These are phyloP conservation scores for Physella acuta DNA, from an alignment of 1,140 invertebrate genomes.

Conservation along the genomic window DNA sequence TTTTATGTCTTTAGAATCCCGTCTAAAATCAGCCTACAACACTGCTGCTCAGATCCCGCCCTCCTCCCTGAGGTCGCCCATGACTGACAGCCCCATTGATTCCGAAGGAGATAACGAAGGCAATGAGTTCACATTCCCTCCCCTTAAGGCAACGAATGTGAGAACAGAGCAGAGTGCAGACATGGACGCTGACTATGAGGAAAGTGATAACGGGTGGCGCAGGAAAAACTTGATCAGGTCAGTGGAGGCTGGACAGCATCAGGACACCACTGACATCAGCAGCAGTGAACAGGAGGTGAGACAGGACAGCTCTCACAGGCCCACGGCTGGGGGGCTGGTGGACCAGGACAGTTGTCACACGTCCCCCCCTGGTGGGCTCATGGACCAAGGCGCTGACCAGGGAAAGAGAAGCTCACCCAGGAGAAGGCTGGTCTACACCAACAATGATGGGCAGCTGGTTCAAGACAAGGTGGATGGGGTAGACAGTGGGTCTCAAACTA, in stretches of 20 bases:
- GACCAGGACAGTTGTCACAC: not conserved
- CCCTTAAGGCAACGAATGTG: slow-evolving; percentile 2
- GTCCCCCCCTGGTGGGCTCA: too few species aligned
- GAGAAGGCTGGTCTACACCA: too few species aligned
- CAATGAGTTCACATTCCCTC: slow-evolving; percentile 14
- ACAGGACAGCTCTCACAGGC: not conserved
- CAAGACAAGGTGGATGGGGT: not conserved
- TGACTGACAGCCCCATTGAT: not conserved
- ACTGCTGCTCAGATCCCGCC: not conserved
- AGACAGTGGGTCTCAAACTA: too few species aligned
- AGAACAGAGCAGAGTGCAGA: not conserved
- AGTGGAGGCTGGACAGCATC: not conserved
- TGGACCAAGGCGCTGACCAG: too few species aligned
- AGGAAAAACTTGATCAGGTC: not conserved
- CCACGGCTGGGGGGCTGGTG: not conserved
- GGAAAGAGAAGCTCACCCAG: too few species aligned
- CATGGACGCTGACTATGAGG: slow-evolving; percentile 18
- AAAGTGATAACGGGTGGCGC: not conserved
- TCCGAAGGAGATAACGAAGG: slow-evolving; percentile 14
- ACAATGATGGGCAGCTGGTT: not conserved
- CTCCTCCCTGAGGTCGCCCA: not conserved
- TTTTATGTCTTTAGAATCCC: too few species aligned
- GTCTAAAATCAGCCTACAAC: not conserved
- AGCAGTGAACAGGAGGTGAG: not conserved
- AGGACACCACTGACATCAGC: slow-evolving; percentile 1